A percentile compares a stretch with the other conserved stretches of the same genome.
Conservation (phyloP, 2,113 vertebrate genomes). For the Pitta sordida region DNA sequence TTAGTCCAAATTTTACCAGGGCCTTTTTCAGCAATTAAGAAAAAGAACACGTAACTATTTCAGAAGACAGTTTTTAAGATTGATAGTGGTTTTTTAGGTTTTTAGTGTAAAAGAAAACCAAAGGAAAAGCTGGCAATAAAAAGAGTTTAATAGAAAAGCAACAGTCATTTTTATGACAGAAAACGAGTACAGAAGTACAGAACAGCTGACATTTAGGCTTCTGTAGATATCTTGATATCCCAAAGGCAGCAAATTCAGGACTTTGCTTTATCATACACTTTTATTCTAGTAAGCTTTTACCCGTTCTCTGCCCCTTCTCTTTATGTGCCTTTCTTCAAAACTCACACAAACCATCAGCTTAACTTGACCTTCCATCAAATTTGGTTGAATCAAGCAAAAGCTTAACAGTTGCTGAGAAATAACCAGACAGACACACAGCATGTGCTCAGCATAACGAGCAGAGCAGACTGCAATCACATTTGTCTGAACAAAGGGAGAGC, state of each 20-base stretch:
- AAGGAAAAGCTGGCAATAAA: neutral
- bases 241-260: neutral
- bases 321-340: neutral
- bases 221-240: neutral
- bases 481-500: neutral
- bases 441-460: neutral
- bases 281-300: neutral
- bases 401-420: neutral
- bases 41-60: neutral
- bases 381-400: neutral
- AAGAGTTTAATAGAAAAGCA: neutral
- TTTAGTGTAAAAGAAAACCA: neutral
- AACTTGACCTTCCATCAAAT: neutral
- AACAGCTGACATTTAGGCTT: neutral
- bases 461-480: neutral
- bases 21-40: neutral
- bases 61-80: neutral
- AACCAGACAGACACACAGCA: accelerated
- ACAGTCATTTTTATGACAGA: no score
- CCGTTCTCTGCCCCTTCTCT: neutral
- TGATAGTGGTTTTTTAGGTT: no score
- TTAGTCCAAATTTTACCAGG: neutral
- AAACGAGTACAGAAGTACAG: no score
- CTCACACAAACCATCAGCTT: neutral
- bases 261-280: neutral